Evolutionary conservation across 2,113 vertebrate genomes (phyloP), one percentile per base, ranked within the genome.

Genomic region (Rhynchomys soricoides): DNA sequence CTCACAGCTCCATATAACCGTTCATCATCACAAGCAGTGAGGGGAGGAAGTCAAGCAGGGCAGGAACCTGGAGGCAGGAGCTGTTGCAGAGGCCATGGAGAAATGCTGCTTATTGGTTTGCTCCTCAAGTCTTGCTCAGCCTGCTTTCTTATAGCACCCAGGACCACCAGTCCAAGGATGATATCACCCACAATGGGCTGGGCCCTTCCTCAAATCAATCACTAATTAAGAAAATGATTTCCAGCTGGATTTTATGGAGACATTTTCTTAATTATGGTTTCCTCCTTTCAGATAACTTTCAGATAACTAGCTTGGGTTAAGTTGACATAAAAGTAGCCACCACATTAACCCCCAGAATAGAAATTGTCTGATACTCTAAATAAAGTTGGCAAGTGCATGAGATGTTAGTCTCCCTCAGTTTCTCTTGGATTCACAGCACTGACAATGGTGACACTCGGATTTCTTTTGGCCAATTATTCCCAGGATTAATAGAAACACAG

Each of bases 381-480:
- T 81, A 81, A 81, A 81, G 34, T 57, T 55, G 10, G 34, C 19
- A 57, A 24, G 52, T 81, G 17, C 50, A 81, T n/a, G 50, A 81
- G 52, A 55, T 19, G 55, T 81, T 55, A 81, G 78, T 55, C 34
- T 37, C 2, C 21, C 19, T 81, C 78, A n/a, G 7, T n/a, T 81
- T 82, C 52, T 82, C 52, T n/a, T 55, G 55, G 37, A 3, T 59
- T 82, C 37, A 82, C 52, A 59, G 5, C 21, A 37, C 37, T 37
- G 40, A 82, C 37, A 16, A 59, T 26, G 34, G 79, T 57, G 10
- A 26, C 26, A 50, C 73, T 83, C 37, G 86, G 79, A 73, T 93
- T 94, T 89, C 66, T 77, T 96, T 83, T 52, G 26, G 16, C 24
- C 66, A 89, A 73, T n/a, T 8, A 93, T 86, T 43, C 37, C 29